phyloP scores from a whole-genome alignment of 2,888 invertebrate genomes.

The Melanotus villosus region DNA sequence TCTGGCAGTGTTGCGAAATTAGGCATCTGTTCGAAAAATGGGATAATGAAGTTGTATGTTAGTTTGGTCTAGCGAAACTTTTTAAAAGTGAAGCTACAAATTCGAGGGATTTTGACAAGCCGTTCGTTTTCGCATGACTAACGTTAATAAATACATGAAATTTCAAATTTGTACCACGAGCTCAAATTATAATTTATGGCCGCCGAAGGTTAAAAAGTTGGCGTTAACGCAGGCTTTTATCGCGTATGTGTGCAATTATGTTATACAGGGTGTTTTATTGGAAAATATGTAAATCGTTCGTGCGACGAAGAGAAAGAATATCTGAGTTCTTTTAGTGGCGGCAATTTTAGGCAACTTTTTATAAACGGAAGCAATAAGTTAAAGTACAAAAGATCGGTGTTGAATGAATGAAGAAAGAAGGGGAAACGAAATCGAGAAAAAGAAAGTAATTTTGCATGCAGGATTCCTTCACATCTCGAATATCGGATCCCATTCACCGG shows the following conservation, averaged over 20 bases:
- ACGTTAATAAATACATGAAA: conserved; percentile 36
- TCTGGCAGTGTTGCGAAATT: not conserved
- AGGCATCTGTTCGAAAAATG: not conserved
- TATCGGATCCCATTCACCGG: conserved; percentile 47
- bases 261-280: conserved; percentile 21
- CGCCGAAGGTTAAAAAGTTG: conserved; percentile 17
- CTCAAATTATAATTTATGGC: conserved; percentile 37
- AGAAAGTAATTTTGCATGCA: conserved; percentile 53
- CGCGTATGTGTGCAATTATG: conserved; percentile 28
- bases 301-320: too few species aligned
- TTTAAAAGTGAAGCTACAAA: conserved; percentile 20
- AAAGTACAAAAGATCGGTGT: conserved; percentile 38
- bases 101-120: conserved; percentile 25
- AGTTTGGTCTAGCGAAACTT: conserved; percentile 5
- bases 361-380: conserved; percentile 37
- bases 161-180: conserved; percentile 34
- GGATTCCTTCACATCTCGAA: conserved; percentile 48
- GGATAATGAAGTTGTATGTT: conserved; percentile 8
- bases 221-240: conserved; percentile 35
- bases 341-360: conserved; percentile 25
- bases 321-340: conserved; percentile 12
- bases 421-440: conserved; percentile 36
- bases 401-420: conserved; percentile 43
- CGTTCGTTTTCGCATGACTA: conserved; percentile 36
- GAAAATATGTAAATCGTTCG: conserved; percentile 10